Evolutionary conservation across 2,888 invertebrate species (phyloP).

Genomic region (Onchidella celtica): DNA sequence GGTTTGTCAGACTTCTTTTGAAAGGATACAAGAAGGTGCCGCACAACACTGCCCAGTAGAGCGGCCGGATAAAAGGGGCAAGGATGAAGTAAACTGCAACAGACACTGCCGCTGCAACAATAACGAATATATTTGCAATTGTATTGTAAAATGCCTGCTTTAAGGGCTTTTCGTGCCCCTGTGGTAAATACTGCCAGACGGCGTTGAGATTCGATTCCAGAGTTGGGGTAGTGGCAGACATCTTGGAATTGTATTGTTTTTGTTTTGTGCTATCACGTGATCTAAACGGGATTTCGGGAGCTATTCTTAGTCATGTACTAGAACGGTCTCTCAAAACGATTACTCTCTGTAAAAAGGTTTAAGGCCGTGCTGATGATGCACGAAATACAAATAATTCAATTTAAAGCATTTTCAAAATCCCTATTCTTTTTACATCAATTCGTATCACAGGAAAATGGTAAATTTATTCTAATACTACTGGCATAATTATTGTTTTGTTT

Average conservation of each 20-base stretch:
- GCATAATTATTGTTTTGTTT: no score
- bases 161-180: slow-evolving; percentile 87
- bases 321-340: no score
- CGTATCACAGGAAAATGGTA: no score
- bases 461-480: no score
- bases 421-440: no score
- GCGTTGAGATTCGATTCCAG: slow-evolving; percentile 65
- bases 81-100: slow-evolving; percentile 82
- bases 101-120: slow-evolving; percentile 83
- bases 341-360: no score
- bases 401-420: no score
- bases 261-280: slow-evolving; percentile 27
- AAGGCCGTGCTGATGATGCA: no score
- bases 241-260: slow-evolving; percentile 25
- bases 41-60: slow-evolving; percentile 96
- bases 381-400: no score
- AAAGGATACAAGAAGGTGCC: slow-evolving; percentile 99
- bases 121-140: slow-evolving; percentile 89
- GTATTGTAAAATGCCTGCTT: slow-evolving; percentile 95
- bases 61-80: slow-evolving; percentile 94
- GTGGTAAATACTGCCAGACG: slow-evolving; percentile 68
- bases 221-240: slow-evolving; percentile 55
- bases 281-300: not conserved
- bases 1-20: slow-evolving; percentile 89
- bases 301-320: no score